phyloP scores from a whole-genome alignment of 2,888 invertebrate genomes.

The Prenolepis imparis region DNA sequence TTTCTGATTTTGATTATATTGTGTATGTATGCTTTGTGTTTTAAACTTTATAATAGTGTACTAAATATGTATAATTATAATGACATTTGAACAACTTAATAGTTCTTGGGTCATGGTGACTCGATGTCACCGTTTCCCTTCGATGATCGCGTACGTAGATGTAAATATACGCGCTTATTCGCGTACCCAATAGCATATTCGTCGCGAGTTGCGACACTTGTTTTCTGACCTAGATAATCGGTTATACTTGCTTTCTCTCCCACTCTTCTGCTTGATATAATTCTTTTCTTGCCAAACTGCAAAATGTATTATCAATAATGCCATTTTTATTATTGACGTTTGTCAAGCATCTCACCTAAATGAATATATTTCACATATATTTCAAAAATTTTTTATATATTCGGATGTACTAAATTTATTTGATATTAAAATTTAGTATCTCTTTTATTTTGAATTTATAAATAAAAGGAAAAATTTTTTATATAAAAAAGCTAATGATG shows the following conservation, averaged over 20 bases:
- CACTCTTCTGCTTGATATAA: constrained; percentile 10
- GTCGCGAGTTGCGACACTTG: constrained; percentile 80
- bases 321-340: not conserved
- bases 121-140: not conserved
- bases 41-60: not conserved
- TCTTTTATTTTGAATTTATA: not conserved
- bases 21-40: not conserved
- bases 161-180: constrained; percentile 58
- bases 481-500: not conserved
- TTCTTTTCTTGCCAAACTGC: constrained; percentile 4
- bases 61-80: not conserved
- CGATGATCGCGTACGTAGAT: constrained; percentile 24
- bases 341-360: not conserved
- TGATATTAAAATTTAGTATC: not conserved
- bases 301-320: constrained; percentile 2
- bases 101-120: not conserved
- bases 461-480: not conserved
- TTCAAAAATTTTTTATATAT: not conserved
- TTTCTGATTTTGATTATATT: not conserved
- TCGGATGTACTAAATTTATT: not conserved
- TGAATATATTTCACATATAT: not conserved
- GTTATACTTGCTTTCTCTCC: constrained; percentile 37
- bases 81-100: not conserved
- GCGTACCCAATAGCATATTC: constrained; percentile 62
- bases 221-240: constrained; percentile 82